Percentiles rank a stretch among this genome's conserved stretches.
These are phyloP conservation scores for Drosophila bipectinata DNA, from an alignment of 1,140 invertebrate genomes.

Conservation along the genomic window DNA sequence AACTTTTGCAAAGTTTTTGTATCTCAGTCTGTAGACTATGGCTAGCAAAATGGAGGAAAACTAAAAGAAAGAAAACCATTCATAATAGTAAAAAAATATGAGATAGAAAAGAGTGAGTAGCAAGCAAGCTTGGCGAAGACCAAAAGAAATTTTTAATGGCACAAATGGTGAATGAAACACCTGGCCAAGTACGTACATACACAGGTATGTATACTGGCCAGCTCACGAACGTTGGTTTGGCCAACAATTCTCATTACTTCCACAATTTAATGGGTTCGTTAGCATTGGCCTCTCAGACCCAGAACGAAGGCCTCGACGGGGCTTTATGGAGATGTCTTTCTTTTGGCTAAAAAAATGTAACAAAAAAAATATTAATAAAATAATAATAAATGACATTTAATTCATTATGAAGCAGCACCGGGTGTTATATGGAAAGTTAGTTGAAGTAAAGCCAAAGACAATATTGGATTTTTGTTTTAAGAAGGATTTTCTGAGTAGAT, in stretches of 20 bases:
- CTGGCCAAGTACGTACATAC: constrained; percentile 54
- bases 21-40: neutral
- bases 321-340: neutral
- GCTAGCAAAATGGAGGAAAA: constrained; percentile 2
- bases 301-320: neutral
- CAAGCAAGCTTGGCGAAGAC: constrained; percentile 33
- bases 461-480: no score
- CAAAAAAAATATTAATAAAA: no score
- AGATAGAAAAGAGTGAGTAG: constrained; percentile 32
- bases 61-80: constrained; percentile 33
- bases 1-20: no score
- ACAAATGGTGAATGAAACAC: constrained; percentile 75
- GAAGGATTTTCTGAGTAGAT: no score
- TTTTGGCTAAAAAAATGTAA: neutral
- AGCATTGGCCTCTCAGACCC: constrained; percentile 53
- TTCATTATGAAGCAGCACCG: no score
- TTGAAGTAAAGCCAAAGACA: no score
- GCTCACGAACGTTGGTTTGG: constrained; percentile 70
- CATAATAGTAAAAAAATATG: constrained; percentile 65
- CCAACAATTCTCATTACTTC: constrained; percentile 17
- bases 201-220: constrained; percentile 11
- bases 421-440: no score
- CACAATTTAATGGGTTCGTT: constrained; percentile 69
- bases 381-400: no score
- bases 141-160: constrained; percentile 79